Base-by-base conservation (phyloP, 2,113 vertebrate species). In the Synchiropus splendidus region DNA sequence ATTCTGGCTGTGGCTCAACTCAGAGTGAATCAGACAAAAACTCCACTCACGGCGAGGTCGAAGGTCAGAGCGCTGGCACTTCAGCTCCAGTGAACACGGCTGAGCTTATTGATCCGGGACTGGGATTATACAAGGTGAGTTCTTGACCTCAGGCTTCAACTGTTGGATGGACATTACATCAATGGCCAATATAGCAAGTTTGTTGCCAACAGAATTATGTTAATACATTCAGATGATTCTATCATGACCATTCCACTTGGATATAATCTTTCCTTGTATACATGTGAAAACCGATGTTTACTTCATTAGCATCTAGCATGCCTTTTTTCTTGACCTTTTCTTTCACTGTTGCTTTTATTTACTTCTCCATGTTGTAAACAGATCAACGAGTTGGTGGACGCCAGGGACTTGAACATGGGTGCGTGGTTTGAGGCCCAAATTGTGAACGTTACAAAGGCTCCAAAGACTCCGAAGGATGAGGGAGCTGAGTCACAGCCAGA, bases 371-470 rank as follows among this genome's bases (percentile, higher is more conserved):
- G n/a, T n/a, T n/a, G n/a, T n/a, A n/a, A n/a, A n/a, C 48, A 98
- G 94, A 86, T 92, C 44, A 89, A 92, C 5, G 93, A 99, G 40
- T 77, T 90, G 14, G 86, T 99, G 0, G 95, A 99, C 1, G 92
- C 91, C 5, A 86, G 92, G 18, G 95, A 98, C 66, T 82, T 86
- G 1, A 90, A 89, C 48, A 93, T 97, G 90, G 94, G 93, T 0
- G 93, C 94, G 0, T 99, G 95, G 95, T 99, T 97, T 52, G 94
- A 99, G 76, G 95, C 90, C 1, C 83, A 90, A 54, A 80, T 99
- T 1, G 70, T 92, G 3, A 88, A 88, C 0, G 88, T 97, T 16
- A 90, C 87, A 0, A 88, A 77, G 84, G 54, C 78, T 15, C 2
- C 13, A 45, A 70, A 17, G 35, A 71, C 1, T 0, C 15, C 18